Evolutionary conservation across 2,113 vertebrate genomes (phyloP), one percentile per base, ranked within the genome.

Genomic region (Amia ocellicauda): DNA sequence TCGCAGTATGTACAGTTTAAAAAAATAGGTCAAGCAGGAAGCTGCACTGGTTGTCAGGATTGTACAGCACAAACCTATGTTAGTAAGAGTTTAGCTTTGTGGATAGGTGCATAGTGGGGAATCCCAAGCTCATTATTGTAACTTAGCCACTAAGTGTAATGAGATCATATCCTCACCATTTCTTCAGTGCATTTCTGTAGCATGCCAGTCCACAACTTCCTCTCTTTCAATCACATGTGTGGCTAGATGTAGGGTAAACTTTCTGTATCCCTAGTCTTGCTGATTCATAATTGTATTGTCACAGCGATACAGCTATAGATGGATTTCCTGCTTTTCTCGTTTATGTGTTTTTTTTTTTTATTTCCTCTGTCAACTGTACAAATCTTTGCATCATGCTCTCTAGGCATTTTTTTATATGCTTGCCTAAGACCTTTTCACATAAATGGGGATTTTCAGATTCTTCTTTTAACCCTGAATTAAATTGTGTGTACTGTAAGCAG

Each of bases 131-230:
- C 66, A 67, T 69, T 20, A 27, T 1, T 10, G 14, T 74, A 66
- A 77, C 74, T 74, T 61, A 72, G 54, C n/a, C 50, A 50, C 23
- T 11, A 14, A 29, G 51, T 19, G 61, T 71, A 62, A 56, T 40
- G 16, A 56, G 69, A 74, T 74, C 75, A 79, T 57, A 75, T 82
- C 83, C 85, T 83, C 78, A 64, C 73, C 83, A 79, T 17, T 78
- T 71, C 59, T 60, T 74, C 66, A 74, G 62, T 67, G 56, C 63
- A 67, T 64, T 27, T 75, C 70, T 28, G 14, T 28, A 29, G 40
- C 28, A 23, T 7, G 49, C 5, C 19, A 16, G 17, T 51, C 1
- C 13, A 3, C 47, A n/a, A 40, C 29, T 59, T 57, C 55, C 28
- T 51, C 22, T n/a, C 49, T 20, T 29, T 41, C 20, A 11, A 20